Base-by-base conservation (phyloP, 1,140 invertebrate species). In the Fopius arisanus region DNA sequence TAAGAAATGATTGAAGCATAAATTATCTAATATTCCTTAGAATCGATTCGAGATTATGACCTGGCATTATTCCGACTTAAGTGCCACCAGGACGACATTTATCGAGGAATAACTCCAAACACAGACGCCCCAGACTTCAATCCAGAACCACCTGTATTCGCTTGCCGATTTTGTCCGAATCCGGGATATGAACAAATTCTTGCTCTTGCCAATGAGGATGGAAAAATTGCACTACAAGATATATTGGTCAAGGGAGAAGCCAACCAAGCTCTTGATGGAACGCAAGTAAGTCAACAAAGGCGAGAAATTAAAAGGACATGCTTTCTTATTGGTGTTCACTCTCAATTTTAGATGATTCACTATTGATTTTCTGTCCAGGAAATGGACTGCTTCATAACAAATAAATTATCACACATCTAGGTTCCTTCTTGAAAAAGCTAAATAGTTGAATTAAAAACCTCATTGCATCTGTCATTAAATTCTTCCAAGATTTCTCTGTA, bases 131-230 rank as follows among this genome's bases (percentile, higher is more conserved):
- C 69, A 5, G 82, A 83, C 73, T 79, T 77, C 37, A 81, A 77
- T 75, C 73, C 80, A 9, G 79, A 83, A 19, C 81, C 83, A 16
- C 88, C 87, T 7, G 80, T 89, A 59, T 89, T 86, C 77, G 88
- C 87, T 12, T 88, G 85, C 26, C 84, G 84, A 72, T 90, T 90
- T 79, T 88, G 83, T 77, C 83, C 80, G 67, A 84, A 80, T 9
- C 77, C 81, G 19, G 90, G 90, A 23, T 90, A 90, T 68, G 88
- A 92, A 80, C 89, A 96, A 81, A 89, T 95, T 26, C 83, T 96
- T 33, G 94, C 93, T 12, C 88, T 96, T 40, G 94, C 94, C 16
- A 96, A 96, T 86, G 95, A 96, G 89, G 94, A 95, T 88, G 96
- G 95, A 7, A 91, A 89, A 79, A 88, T 95, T 62, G 90, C 90